These are phyloP conservation scores for Manduca sexta DNA, from an alignment of 1,140 invertebrate genomes.

Conservation along the genomic window DNA sequence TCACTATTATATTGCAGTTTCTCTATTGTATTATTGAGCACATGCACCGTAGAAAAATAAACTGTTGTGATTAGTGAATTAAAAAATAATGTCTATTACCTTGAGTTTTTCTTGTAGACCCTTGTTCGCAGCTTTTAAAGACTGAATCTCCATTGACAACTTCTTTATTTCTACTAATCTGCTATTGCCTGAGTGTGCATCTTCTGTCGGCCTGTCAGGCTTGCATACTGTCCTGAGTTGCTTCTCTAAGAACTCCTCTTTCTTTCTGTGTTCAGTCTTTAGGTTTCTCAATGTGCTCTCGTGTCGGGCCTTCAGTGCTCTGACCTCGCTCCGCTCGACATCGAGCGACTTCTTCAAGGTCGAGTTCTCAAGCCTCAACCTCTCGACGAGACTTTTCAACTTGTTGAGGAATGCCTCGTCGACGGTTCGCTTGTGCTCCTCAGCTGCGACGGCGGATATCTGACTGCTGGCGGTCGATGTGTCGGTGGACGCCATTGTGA, in stretches of 20 bases:
- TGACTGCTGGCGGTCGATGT: slow-evolving; percentile 65
- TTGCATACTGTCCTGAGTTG: slow-evolving; percentile 52
- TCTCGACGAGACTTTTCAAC: slow-evolving; percentile 65
- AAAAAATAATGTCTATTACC: slow-evolving; percentile 24
- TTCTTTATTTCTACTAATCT: slow-evolving; percentile 53
- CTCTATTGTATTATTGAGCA: too few species aligned
- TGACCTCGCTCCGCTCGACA: slow-evolving; percentile 71
- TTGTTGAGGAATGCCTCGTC: slow-evolving; percentile 67
- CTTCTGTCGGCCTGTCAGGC: slow-evolving; percentile 39
- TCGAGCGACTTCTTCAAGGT: slow-evolving; percentile 70
- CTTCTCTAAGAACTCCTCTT: slow-evolving; percentile 64
- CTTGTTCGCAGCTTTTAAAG: slow-evolving; percentile 68
- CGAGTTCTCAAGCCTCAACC: slow-evolving; percentile 64
- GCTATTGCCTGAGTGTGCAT: slow-evolving; percentile 25
- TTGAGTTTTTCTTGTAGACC: slow-evolving; percentile 71
- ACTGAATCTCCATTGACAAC: slow-evolving; percentile 64
- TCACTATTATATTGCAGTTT: too few species aligned
- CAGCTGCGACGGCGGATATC: slow-evolving; percentile 38
- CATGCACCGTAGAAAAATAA: too few species aligned
- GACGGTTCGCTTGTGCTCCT: slow-evolving; percentile 64
- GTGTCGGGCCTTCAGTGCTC: slow-evolving; percentile 65
- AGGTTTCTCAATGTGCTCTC: slow-evolving; percentile 58
- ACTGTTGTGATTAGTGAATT: too few species aligned
- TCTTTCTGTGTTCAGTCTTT: slow-evolving; percentile 68
- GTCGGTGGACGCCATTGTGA: slow-evolving; percentile 65